A percentile compares a stretch with the other conserved stretches of the same genome.
Evolutionary conservation across 2,888 invertebrate species (phyloP).

Genomic region (Physocephala rufipes): DNA sequence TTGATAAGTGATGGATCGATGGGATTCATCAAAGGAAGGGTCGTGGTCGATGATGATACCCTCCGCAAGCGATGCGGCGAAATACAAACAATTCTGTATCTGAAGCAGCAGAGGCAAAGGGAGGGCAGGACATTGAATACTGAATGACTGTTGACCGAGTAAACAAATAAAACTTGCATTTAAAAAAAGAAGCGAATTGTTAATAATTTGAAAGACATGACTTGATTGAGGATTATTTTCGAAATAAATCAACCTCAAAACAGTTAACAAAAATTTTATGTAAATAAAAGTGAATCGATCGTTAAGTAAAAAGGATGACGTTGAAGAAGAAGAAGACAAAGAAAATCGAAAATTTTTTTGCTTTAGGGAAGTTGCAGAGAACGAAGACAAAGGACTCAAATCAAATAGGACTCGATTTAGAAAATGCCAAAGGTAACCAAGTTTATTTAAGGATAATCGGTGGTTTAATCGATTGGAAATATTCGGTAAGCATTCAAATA

Average conservation of each 20-base stretch:
- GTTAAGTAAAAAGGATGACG: constrained; percentile 5
- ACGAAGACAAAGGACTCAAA: too few relatives aligned
- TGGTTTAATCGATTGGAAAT: too few relatives aligned
- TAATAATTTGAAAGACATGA: constrained; percentile 19
- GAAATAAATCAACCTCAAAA: constrained; percentile 31
- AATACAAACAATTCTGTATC: too few relatives aligned
- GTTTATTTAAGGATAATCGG: too few relatives aligned
- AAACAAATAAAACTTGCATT: constrained; percentile 29
- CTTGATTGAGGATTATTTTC: not conserved
- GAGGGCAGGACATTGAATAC: not conserved
- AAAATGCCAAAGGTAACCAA: too few relatives aligned
- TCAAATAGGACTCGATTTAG: too few relatives aligned
- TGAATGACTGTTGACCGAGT: constrained; percentile 15
- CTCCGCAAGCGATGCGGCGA: too few relatives aligned
- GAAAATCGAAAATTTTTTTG: not conserved
- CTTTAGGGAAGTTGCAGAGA: not conserved
- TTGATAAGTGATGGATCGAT: not conserved
- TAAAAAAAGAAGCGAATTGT: constrained; percentile 23
- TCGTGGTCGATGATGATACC: not conserved
- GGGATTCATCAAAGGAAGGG: not conserved
- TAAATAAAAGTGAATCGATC: constrained; percentile 22
- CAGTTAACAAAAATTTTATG: constrained; percentile 19
- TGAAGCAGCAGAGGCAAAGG: not conserved
- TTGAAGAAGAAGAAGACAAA: not conserved
- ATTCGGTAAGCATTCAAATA: too few relatives aligned